Base-by-base conservation (phyloP, 1,140 invertebrate genomes). In the Teleogryllus occipitalis region DNA sequence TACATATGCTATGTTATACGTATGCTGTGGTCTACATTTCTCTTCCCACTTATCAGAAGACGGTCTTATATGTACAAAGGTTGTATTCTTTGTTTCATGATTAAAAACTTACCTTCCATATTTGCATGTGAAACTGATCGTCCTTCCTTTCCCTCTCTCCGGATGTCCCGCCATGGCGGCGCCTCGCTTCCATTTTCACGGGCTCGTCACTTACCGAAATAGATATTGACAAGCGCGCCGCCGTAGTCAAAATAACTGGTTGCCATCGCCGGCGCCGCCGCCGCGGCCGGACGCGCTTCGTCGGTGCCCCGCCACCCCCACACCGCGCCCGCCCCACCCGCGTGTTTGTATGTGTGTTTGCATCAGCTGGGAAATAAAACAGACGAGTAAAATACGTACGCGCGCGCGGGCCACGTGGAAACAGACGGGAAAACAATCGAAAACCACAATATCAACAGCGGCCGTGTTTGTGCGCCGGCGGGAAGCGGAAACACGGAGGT, bases 331-430 rank as follows among this genome's bases (percentile, higher is more conserved):
- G n/a, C n/a, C 49, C 49, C 18, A 65, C 54, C 10, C 54, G 18
- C 54, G 2, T 65, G 54, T 18, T 10, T 65, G 54, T 65, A 65
- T 18, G 54, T 18, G 18, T 65, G 54, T 65, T 65, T 65, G 54
- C 54, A 65, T 65, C 54, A 65, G 54, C 54, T 65, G 54, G 54
- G 54, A 65, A 65, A 65, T 65, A 65, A 65, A 65, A 65, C 54
- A 65, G 54, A 18, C 54, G 54, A 65, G 54, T 65, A 18, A 65
- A 65, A 18, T 65, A 65, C 54, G 54, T 14, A 65, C 54, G 54
- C 7, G 54, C 18, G 54, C 18, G 54, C 10, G 54, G 18, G 54
- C 10, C 54, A 65, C 54, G 54, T 65, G 54, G 54, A 65, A 65
- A 65, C 54, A 65, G 54, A 65, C 54, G 54, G 54, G 54, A 65